These are phyloP conservation scores for Listronotus oregonensis DNA, from an alignment of 1,140 invertebrate species.

Conservation along the genomic window DNA sequence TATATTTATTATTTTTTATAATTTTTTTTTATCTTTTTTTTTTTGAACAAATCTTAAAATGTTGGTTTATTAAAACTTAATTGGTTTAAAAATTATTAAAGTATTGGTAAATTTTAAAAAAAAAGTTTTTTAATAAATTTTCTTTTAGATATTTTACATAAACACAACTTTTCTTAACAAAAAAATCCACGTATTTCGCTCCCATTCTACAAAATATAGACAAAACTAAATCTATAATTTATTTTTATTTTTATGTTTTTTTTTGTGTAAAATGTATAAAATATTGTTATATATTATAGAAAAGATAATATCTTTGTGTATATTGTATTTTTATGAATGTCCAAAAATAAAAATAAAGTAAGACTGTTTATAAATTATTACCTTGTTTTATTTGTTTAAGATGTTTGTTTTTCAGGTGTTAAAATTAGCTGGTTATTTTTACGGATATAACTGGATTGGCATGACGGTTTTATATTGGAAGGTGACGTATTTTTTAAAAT, in stretches of 20 bases:
- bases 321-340: conserved; percentile 50
- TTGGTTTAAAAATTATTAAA: no score
- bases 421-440: neutral
- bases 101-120: no score
- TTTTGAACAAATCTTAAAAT: no score
- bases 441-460: no score
- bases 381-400: conserved; percentile 25
- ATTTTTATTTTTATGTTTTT: conserved; percentile 38
- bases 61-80: no score
- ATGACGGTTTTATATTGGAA: no score
- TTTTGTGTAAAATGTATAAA: conserved; percentile 40
- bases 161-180: no score
- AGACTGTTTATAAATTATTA: conserved; percentile 46
- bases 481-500: no score
- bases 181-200: neutral
- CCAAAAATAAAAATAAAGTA: conserved; percentile 49
- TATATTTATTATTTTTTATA: no score
- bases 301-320: conserved; percentile 46
- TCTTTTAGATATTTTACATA: no score
- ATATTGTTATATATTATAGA: conserved; percentile 44
- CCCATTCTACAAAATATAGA: conserved; percentile 15
- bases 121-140: no score
- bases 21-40: no score
- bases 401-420: conserved; percentile 13
- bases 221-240: conserved; percentile 31